Conservation (phyloP, 2,888 invertebrate species). For the Erannis defoliaria region DNA sequence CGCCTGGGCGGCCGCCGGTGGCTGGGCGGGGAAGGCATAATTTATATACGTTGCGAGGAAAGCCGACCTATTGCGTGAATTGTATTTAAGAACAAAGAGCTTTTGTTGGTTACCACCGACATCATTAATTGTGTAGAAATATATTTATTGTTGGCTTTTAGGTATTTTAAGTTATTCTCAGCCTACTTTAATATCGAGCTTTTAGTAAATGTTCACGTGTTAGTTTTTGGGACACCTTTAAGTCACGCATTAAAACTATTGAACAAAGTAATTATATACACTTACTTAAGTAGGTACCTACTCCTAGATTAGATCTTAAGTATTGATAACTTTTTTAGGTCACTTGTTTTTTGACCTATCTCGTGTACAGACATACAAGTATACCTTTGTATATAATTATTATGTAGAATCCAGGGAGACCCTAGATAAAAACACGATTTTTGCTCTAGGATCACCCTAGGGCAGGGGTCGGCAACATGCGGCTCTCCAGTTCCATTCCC, state of each 20-base stretch:
- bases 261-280: conserved; percentile 4
- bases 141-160: conserved; percentile 34
- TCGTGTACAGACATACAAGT: background rate
- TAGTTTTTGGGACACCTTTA: conserved; percentile 24
- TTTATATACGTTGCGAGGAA: conserved; percentile 55
- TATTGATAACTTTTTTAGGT: conserved; percentile 1
- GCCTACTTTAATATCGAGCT: conserved; percentile 27
- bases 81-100: conserved; percentile 63
- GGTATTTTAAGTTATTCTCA: conserved; percentile 26
- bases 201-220: conserved; percentile 22
- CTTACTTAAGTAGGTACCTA: background rate
- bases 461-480: too few relatives aligned
- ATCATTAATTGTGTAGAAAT: conserved; percentile 41
- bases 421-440: too few relatives aligned
- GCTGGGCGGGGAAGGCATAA: conserved; percentile 57
- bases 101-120: conserved; percentile 48
- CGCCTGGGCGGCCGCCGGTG: conserved; percentile 33
- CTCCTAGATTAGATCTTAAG: conserved; percentile 1
- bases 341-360: background rate
- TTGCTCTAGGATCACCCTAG: too few relatives aligned
- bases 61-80: conserved; percentile 64
- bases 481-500: too few relatives aligned
- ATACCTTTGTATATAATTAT: background rate
- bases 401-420: too few relatives aligned
- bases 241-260: conserved; percentile 28